These are phyloP conservation scores for Synanthedon tipuliformis DNA, from an alignment of 2,888 invertebrate genomes.

Conservation along the genomic window DNA sequence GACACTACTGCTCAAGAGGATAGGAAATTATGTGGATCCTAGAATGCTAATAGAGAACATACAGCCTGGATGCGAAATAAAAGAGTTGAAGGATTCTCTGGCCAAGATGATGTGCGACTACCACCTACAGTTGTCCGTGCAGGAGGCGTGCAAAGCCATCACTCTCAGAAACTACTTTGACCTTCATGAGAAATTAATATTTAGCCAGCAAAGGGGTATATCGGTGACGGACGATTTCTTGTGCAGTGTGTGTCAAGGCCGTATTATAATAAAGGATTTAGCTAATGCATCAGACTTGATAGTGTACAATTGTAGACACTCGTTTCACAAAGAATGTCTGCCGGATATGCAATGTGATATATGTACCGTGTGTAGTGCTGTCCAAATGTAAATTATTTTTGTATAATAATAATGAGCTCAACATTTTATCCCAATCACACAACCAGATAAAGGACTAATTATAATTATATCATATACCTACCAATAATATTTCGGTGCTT, in stretches of 20 bases:
- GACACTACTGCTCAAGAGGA: slow-evolving; percentile 69
- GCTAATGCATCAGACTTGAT: slow-evolving; percentile 77
- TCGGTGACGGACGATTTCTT: slow-evolving; percentile 79
- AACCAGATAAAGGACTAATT: too few species aligned
- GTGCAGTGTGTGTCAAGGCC: slow-evolving; percentile 83
- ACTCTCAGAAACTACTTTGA: slow-evolving; percentile 92
- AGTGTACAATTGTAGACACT: slow-evolving; percentile 90
- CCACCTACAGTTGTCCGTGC: slow-evolving; percentile 90
- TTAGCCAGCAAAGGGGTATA: slow-evolving; percentile 82
- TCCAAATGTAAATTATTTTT: slow-evolving; percentile 43
- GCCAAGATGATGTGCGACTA: slow-evolving; percentile 97
- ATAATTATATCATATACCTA: slow-evolving; percentile 5
- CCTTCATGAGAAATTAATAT: slow-evolving; percentile 83
- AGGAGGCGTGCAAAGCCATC: slow-evolving; percentile 91
- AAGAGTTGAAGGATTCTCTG: slow-evolving; percentile 88
- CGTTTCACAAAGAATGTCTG: slow-evolving; percentile 88
- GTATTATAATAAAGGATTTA: slow-evolving; percentile 80
- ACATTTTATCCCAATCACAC: too few species aligned
- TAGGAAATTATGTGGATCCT: slow-evolving; percentile 87
- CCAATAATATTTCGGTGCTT: slow-evolving; percentile 36
- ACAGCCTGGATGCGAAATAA: slow-evolving; percentile 85
- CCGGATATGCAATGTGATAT: slow-evolving; percentile 48
- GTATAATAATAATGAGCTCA: not conserved
- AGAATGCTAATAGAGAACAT: slow-evolving; percentile 88
- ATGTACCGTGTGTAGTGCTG: slow-evolving; percentile 55